phyloP scores from a whole-genome alignment of 2,888 invertebrate species.

The Melitaea athalia region DNA sequence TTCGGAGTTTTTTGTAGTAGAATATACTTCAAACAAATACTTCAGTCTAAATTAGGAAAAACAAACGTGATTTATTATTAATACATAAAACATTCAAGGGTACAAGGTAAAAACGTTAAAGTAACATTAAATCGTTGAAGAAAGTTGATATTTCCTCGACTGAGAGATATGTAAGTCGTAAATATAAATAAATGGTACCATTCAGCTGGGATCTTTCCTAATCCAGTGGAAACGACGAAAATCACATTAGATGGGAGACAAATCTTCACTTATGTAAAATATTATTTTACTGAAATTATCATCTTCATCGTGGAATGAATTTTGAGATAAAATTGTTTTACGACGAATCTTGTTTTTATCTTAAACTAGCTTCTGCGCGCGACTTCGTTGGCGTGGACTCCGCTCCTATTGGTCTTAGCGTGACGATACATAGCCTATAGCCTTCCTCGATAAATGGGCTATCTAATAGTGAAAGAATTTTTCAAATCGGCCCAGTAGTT shows the following conservation, averaged over 20 bases:
- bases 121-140: conserved; percentile 25
- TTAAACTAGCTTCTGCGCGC: no score
- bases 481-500: no score
- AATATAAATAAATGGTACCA: conserved; percentile 52
- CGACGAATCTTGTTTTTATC: no score
- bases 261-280: conserved; percentile 53
- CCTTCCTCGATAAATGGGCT: no score
- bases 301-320: neutral
- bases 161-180: conserved; percentile 41
- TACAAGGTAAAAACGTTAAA: conserved; percentile 12
- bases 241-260: conserved; percentile 51
- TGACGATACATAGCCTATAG: no score
- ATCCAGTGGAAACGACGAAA: conserved; percentile 51
- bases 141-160: conserved; percentile 36
- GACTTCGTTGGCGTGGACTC: no score
- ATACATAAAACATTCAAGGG: conserved; percentile 1
- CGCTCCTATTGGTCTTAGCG: no score
- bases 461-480: no score
- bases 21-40: no score
- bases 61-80: neutral
- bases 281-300: conserved; percentile 36
- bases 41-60: no score
- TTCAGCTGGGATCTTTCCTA: conserved; percentile 49
- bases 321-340: no score
- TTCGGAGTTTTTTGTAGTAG: no score